Conservation (phyloP, 2,888 invertebrate species). For the Gari tellinella region DNA sequence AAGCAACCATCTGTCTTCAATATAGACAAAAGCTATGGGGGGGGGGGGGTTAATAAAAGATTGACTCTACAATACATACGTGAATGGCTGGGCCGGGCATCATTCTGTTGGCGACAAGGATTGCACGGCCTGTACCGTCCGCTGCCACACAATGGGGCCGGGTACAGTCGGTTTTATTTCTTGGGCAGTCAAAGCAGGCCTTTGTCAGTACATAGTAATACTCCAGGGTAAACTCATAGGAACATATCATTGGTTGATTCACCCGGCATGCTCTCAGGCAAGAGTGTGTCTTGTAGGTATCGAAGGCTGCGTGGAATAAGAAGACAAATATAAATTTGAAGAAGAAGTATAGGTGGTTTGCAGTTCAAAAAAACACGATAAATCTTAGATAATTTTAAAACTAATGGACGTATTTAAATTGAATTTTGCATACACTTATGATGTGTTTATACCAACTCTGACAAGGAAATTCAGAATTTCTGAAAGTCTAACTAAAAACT, state of each 20-base stretch:
- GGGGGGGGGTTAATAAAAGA: too few relatives aligned
- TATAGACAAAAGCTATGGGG: too few relatives aligned
- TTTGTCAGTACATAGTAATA: slow-evolving; percentile 94
- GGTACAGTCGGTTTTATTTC: slow-evolving; percentile 90
- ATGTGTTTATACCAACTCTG: too few relatives aligned
- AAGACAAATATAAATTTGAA: neutral
- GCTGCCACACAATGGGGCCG: slow-evolving; percentile 93
- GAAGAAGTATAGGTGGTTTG: too few relatives aligned
- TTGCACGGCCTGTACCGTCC: slow-evolving; percentile 91
- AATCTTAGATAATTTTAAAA: too few relatives aligned
- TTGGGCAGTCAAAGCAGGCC: slow-evolving; percentile 94
- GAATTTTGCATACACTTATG: too few relatives aligned
- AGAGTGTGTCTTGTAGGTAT: slow-evolving; percentile 84
- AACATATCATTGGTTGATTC: slow-evolving; percentile 88
- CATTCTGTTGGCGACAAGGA: slow-evolving; percentile 91
- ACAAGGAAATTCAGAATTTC: too few relatives aligned
- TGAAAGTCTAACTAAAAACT: too few relatives aligned
- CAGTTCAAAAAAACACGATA: too few relatives aligned
- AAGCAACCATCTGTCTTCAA: too few relatives aligned
- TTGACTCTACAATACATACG: slow-evolving; percentile 60
- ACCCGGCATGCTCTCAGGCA: slow-evolving; percentile 88
- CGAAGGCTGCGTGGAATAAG: slow-evolving; percentile 28
- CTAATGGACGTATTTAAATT: too few relatives aligned
- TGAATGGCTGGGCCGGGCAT: slow-evolving; percentile 93
- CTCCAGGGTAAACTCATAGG: slow-evolving; percentile 91